Evolutionary conservation across 2,797 vertebrate genomes (phyloP).

Genomic region (Chiroxiphia lanceolata): DNA sequence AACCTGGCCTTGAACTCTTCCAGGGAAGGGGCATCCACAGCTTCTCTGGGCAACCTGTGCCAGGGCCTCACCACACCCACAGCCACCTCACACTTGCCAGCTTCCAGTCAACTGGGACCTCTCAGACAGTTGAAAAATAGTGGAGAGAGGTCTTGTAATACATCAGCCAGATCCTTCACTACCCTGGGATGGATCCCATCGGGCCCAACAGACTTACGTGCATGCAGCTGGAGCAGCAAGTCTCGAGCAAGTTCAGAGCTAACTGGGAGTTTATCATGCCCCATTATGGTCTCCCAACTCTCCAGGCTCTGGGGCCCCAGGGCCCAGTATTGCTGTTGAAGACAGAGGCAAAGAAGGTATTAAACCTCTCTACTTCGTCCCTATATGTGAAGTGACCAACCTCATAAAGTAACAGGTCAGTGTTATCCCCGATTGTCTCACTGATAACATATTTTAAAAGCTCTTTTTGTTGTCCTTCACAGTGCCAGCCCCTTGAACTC

Average conservation of each 20-base stretch:
- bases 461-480: background rate
- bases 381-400: background rate
- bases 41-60: background rate
- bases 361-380: background rate
- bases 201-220: rapidly evolving
- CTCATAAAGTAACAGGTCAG: background rate
- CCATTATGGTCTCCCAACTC: background rate
- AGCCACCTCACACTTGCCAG: background rate
- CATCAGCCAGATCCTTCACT: background rate
- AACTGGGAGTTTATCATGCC: background rate
- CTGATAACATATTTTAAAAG: background rate
- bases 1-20: background rate
- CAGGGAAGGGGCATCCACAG: background rate
- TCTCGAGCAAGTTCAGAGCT: background rate
- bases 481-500: background rate
- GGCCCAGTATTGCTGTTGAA: background rate
- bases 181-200: too few species aligned
- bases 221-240: background rate
- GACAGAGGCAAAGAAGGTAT: rapidly evolving
- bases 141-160: background rate
- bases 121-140: background rate
- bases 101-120: background rate
- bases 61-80: background rate
- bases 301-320: too few species aligned
- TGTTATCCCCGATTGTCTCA: background rate